Percentiles rank a stretch among this genome's conserved stretches.
These are phyloP conservation scores for Tryphoninae sp. DNA, from an alignment of 2,888 invertebrate genomes.

Conservation along the genomic window DNA sequence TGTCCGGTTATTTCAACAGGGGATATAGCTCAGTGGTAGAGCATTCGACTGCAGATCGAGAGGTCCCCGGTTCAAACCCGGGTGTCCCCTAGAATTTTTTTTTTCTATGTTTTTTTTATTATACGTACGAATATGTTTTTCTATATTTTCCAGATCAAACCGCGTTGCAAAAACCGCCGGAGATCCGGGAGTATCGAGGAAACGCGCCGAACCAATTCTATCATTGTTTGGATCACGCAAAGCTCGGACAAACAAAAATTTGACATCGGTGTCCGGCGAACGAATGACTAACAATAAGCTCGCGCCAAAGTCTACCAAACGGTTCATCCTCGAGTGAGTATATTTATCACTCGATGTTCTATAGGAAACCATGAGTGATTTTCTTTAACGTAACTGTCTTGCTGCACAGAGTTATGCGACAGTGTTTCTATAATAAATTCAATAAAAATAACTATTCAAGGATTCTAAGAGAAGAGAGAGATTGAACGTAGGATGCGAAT, in stretches of 20 bases:
- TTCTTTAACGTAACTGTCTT: too few relatives aligned
- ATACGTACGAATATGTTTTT: not conserved
- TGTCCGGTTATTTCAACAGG: conserved; percentile 72
- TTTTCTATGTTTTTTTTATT: conserved; percentile 56
- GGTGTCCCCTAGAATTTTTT: conserved; percentile 84
- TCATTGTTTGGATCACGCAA: conserved; percentile 71
- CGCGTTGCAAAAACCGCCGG: conserved; percentile 56
- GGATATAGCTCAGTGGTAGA: conserved; percentile 89
- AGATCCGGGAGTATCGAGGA: conserved; percentile 57
- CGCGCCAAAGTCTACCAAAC: conserved; percentile 41
- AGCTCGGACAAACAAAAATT: conserved; percentile 64
- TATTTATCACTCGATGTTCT: not conserved
- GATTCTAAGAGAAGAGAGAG: too few relatives aligned
- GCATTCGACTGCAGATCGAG: conserved; percentile 90
- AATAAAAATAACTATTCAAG: too few relatives aligned
- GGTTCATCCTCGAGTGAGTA: conserved; percentile 36
- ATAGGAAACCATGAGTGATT: too few relatives aligned
- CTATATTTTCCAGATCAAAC: conserved; percentile 65
- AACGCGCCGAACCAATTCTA: conserved; percentile 68
- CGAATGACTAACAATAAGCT: conserved; percentile 7
- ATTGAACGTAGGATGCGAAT: too few relatives aligned
- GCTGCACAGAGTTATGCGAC: too few relatives aligned
- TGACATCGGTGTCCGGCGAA: not conserved
- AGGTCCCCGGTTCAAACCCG: conserved; percentile 90
- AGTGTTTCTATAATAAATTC: too few relatives aligned